Evolutionary conservation across 1,140 invertebrate species (phyloP), one percentile per base, ranked within the genome.

Genomic region (Teleopsis dalmanni): DNA sequence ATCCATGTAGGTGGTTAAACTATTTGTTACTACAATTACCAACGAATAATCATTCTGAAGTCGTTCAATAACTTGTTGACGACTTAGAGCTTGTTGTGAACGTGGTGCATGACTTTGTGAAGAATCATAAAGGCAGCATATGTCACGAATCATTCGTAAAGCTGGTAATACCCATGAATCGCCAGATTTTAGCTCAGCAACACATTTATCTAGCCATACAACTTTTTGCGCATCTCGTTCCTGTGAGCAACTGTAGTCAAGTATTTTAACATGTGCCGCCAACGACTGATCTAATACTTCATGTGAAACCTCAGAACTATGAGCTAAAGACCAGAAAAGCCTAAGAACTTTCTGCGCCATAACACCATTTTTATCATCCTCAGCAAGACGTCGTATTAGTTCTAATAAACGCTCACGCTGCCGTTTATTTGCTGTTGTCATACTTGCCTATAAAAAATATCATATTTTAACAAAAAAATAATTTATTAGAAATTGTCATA

Each of bases 291-390:
- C 95, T 83, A 98, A 92, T 54, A 98, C 96, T 73, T 98, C 95
- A 3, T 91, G 95, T 41, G 91, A 88, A 34, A 96, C 88, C 73
- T 98, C 93, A 61, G 94, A 88, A 45, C 90, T 92, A 73, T 97
- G 93, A 16, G 94, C 93, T 62, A 98, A 78, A 67, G 94, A 95
- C 95, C 95, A 98, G 68, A 98, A 88, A 14, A 98, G 75, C 44
- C 91, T 91, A 52, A 98, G 76, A n/a, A 96, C 91, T 78, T 98
- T 98, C 67, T 95, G 88, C 38, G 95, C 94, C 94, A 98, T 98
- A 13, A 97, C 90, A 48, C 95, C 95, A 73, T 97, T 93, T 71
- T 98, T 98, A 73, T 98, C 95, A 74, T 96, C 95, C 74, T 98
- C 95, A 14, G 95, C 94, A 47, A 98, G 73, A 59, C 94, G 78